These are phyloP conservation scores for Alectura lathami DNA, from an alignment of 2,113 vertebrate genomes.

Conservation along the genomic window DNA sequence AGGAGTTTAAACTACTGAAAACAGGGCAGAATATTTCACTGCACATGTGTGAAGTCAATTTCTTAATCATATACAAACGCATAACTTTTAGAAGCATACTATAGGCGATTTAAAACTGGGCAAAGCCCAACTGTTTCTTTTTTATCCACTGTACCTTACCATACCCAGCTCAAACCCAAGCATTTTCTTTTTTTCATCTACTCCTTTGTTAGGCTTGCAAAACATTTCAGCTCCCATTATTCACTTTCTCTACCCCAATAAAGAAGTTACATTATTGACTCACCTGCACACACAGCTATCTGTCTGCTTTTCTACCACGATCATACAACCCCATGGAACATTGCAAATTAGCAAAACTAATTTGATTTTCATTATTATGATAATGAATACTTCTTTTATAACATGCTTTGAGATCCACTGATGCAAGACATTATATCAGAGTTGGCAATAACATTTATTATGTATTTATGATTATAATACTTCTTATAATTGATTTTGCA, in stretches of 20 bases:
- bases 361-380: constrained; percentile 5
- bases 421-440: constrained; percentile 7
- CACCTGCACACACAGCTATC: not conserved
- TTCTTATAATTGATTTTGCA: constrained; percentile 43
- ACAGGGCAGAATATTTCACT: constrained; percentile 3
- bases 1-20: constrained; percentile 54
- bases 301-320: not conserved
- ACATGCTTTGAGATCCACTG: constrained; percentile 27
- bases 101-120: constrained; percentile 35
- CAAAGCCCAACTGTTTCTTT: not conserved
- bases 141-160: not conserved
- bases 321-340: not conserved
- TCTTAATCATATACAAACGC: constrained; percentile 45
- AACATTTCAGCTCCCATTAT: not conserved
- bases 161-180: not conserved
- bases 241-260: not conserved
- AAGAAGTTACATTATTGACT: not conserved
- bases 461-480: constrained; percentile 46
- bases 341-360: constrained; percentile 31
- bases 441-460: constrained; percentile 15
- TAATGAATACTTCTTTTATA: constrained; percentile 39
- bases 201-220: not conserved
- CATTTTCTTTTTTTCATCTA: not conserved
- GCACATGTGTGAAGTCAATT: constrained; percentile 51
- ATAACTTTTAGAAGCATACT: constrained; percentile 22